Evolutionary conservation across 1,140 invertebrate species (phyloP).

Genomic region (Phthorimaea operculella): DNA sequence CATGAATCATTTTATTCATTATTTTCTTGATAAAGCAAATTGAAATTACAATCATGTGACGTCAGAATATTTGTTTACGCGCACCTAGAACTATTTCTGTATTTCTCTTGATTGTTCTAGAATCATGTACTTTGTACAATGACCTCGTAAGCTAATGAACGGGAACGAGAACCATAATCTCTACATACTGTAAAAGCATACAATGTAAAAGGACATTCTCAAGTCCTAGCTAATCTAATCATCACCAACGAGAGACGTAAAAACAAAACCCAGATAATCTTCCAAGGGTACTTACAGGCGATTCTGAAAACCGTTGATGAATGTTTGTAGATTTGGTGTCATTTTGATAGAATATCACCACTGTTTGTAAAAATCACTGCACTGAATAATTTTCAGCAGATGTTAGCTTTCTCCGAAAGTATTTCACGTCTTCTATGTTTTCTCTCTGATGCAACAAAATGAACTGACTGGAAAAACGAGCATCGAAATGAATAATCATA

Average conservation of each 20-base stretch:
- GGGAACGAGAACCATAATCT: no score
- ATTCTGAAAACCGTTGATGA: constrained; percentile 61
- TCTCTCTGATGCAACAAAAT: not conserved
- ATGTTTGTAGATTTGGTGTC: constrained; percentile 51
- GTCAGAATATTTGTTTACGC: not conserved
- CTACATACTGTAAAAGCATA: no score
- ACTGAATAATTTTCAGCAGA: not conserved
- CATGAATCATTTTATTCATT: no score
- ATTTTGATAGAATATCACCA: constrained; percentile 17
- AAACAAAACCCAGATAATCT: not conserved
- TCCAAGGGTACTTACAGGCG: constrained; percentile 46
- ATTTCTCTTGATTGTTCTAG: constrained; percentile 19
- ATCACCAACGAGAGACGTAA: not conserved
- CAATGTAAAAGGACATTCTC: no score
- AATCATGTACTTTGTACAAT: constrained; percentile 14
- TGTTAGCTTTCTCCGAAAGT: not conserved
- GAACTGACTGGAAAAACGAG: not conserved
- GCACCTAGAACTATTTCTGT: not conserved
- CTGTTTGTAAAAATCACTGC: not conserved
- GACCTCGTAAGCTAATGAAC: constrained; percentile 1
- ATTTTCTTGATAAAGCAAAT: no score
- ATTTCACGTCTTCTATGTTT: not conserved
- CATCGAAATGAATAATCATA: not conserved
- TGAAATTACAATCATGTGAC: no score
- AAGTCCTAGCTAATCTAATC: not conserved